Evolutionary conservation across 1,140 invertebrate genomes (phyloP).

Genomic region (Conus betulinus): DNA sequence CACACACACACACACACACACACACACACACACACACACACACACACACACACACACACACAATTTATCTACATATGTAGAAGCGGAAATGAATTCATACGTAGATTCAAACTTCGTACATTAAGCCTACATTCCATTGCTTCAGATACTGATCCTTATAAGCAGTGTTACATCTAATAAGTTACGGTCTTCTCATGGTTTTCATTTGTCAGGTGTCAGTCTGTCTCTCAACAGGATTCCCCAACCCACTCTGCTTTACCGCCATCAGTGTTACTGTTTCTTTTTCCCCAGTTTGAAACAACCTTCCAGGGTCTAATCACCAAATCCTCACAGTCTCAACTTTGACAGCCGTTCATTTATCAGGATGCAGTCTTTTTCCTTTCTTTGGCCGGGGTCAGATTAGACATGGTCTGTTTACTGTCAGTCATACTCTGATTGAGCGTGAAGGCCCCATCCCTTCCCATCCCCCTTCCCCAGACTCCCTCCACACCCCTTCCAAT

Average conservation of each 20-base stretch:
- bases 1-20: too few relatives aligned
- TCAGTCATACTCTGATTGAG: too few relatives aligned
- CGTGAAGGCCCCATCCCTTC: too few relatives aligned
- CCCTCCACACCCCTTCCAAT: too few relatives aligned
- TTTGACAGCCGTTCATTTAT: too few relatives aligned
- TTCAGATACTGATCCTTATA: not conserved
- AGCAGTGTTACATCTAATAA: not conserved
- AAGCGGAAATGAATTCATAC: not conserved
- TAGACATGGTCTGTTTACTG: not conserved
- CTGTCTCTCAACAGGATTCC: not conserved
- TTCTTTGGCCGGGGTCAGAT: not conserved
- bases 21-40: too few relatives aligned
- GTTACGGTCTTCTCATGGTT: not conserved
- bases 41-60: not conserved
- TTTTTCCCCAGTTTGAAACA: too few relatives aligned
- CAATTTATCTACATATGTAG: not conserved
- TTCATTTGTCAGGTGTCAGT: not conserved
- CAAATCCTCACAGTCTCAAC: too few relatives aligned
- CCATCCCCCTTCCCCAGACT: too few relatives aligned
- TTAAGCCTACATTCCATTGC: not conserved
- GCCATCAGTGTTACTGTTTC: not conserved
- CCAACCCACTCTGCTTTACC: not conserved
- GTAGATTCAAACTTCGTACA: not conserved
- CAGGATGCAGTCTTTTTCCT: too few relatives aligned
- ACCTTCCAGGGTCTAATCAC: too few relatives aligned